These are phyloP conservation scores for Hedya salicella DNA, from an alignment of 2,888 invertebrate species.

Conservation along the genomic window DNA sequence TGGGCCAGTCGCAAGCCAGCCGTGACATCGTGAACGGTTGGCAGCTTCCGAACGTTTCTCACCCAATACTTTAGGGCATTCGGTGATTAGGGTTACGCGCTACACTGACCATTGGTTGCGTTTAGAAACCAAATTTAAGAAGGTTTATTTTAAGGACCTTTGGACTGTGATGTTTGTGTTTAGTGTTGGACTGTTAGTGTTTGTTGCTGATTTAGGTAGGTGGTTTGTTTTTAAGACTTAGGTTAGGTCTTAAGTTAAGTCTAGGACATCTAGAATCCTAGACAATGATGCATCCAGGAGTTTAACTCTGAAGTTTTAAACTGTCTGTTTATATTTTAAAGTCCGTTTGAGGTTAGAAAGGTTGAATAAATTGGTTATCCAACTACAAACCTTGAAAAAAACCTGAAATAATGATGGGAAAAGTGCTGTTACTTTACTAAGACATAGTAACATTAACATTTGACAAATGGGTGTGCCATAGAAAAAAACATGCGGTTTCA, in stretches of 20 bases:
- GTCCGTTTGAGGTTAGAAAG: constrained; percentile 27
- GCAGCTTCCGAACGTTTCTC: constrained; percentile 72
- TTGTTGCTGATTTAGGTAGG: constrained; percentile 58
- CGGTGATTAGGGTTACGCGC: constrained; percentile 81
- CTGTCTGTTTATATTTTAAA: background rate
- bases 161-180: constrained; percentile 68
- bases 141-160: constrained; percentile 56
- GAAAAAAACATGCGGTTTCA: too few relatives aligned
- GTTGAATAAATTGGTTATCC: background rate
- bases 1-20: constrained; percentile 84
- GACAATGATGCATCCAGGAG: background rate
- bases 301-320: background rate
- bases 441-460: background rate
- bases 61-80: constrained; percentile 74
- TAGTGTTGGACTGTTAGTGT: constrained; percentile 65
- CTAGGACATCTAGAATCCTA: constrained; percentile 9
- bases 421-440: background rate
- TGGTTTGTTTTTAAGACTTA: constrained; percentile 44
- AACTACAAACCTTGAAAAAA: background rate
- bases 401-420: background rate
- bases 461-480: too few relatives aligned
- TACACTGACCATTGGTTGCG: constrained; percentile 73
- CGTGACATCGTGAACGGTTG: constrained; percentile 83
- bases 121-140: constrained; percentile 79
- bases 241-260: constrained; percentile 29